phyloP scores from a whole-genome alignment of 2,797 vertebrate genomes.

The Oreortyx pictus region DNA sequence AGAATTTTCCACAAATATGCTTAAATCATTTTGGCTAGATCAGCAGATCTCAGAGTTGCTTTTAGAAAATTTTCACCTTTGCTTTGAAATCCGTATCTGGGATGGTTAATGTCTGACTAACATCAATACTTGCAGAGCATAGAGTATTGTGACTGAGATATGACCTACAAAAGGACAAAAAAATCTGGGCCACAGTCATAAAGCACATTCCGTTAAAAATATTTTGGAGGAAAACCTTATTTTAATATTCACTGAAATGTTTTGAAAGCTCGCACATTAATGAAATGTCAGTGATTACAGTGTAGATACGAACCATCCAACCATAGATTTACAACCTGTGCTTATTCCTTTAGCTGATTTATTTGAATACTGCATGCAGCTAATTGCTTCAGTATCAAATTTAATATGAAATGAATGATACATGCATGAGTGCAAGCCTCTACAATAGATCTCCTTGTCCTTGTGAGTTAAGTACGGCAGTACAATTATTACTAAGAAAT shows the following conservation, averaged over 20 bases:
- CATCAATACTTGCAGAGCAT: neutral
- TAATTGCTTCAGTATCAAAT: slow-evolving; percentile 16
- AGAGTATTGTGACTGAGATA: neutral
- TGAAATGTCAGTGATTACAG: neutral
- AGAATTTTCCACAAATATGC: neutral
- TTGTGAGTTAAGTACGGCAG: neutral
- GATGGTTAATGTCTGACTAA: neutral
- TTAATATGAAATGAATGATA: neutral
- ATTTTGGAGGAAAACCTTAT: neutral
- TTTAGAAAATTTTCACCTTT: neutral
- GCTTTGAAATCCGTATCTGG: neutral
- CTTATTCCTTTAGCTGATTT: neutral
- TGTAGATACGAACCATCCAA: neutral
- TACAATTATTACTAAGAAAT: slow-evolving; percentile 26
- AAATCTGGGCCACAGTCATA: neutral
- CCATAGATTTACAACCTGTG: neutral
- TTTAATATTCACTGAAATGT: neutral
- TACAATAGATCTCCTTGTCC: neutral
- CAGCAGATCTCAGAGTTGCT: neutral
- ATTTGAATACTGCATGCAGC: neutral
- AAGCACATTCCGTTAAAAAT: neutral
- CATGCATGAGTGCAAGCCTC: neutral
- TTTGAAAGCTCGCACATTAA: neutral
- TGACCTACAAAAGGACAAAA: neutral
- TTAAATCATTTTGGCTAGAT: neutral